These are phyloP conservation scores for Argyra leucocephala DNA, from an alignment of 2,888 invertebrate genomes.

Conservation along the genomic window DNA sequence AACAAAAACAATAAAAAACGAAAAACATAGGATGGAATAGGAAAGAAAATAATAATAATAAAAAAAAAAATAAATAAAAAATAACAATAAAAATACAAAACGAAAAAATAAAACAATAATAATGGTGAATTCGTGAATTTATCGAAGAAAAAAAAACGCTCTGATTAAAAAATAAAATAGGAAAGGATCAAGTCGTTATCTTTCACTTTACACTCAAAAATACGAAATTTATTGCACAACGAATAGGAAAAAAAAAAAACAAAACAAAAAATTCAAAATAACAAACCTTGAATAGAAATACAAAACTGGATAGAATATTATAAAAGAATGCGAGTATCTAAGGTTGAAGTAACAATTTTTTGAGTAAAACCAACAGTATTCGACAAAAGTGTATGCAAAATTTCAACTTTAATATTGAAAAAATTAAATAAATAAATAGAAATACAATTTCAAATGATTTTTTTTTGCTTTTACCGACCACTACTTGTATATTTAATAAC, in stretches of 20 bases:
- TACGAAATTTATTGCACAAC: not conserved
- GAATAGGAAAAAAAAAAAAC: not conserved
- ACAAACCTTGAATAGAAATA: not conserved
- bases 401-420: too few relatives aligned
- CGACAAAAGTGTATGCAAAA: too few relatives aligned
- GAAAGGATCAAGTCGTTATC: constrained; percentile 6
- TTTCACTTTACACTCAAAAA: constrained; percentile 6
- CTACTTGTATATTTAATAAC: too few relatives aligned
- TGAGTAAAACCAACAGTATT: too few relatives aligned
- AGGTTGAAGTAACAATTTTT: too few relatives aligned
- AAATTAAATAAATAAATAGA: too few relatives aligned
- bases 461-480: too few relatives aligned
- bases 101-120: not conserved
- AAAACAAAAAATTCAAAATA: not conserved
- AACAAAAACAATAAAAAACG: not conserved
- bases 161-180: constrained; percentile 3
- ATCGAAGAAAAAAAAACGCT: not conserved
- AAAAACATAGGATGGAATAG: not conserved
- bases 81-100: not conserved
- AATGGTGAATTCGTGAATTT: constrained; percentile 3
- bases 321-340: not conserved
- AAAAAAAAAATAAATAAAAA: not conserved
- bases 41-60: not conserved
- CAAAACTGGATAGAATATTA: not conserved
- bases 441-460: too few relatives aligned